A percentile compares a stretch with the other conserved stretches of the same genome.
Evolutionary conservation across 2,888 invertebrate genomes (phyloP).

Genomic region (Ischnus inquisitorius): DNA sequence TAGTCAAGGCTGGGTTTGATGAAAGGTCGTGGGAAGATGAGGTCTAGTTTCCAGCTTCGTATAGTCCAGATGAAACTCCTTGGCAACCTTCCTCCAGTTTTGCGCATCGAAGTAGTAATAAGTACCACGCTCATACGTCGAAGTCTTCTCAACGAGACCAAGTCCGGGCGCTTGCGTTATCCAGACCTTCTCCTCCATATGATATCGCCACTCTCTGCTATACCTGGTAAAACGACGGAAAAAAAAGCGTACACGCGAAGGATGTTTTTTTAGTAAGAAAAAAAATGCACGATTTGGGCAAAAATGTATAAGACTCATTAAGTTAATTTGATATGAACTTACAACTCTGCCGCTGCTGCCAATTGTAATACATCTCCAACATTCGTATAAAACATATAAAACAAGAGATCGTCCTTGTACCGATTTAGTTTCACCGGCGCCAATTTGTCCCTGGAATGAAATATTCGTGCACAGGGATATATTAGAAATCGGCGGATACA

Average conservation of each 20-base stretch:
- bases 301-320: too few species aligned
- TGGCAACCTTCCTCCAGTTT: constrained; percentile 99
- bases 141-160: constrained; percentile 97
- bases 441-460: constrained; percentile 92
- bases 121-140: constrained; percentile 98
- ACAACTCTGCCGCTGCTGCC: constrained; percentile 98
- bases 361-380: constrained; percentile 99
- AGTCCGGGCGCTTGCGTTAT: constrained; percentile 98
- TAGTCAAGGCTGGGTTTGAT: constrained; percentile 87
- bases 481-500: neutral
- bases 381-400: constrained; percentile 99
- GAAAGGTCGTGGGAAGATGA: constrained; percentile 89
- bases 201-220: constrained; percentile 99
- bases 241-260: too few species aligned
- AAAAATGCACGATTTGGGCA: too few species aligned
- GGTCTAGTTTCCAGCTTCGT: constrained; percentile 99
- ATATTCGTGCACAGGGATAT: neutral
- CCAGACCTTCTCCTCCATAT: constrained; percentile 99
- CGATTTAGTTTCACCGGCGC: constrained; percentile 98
- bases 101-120: constrained; percentile 99
- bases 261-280: neutral
- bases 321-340: constrained; percentile 85
- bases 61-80: constrained; percentile 99
- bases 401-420: constrained; percentile 99
- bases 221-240: constrained; percentile 89